Evolutionary conservation across 2,888 invertebrate genomes (phyloP).

Genomic region (Dryomyza anilis): DNA sequence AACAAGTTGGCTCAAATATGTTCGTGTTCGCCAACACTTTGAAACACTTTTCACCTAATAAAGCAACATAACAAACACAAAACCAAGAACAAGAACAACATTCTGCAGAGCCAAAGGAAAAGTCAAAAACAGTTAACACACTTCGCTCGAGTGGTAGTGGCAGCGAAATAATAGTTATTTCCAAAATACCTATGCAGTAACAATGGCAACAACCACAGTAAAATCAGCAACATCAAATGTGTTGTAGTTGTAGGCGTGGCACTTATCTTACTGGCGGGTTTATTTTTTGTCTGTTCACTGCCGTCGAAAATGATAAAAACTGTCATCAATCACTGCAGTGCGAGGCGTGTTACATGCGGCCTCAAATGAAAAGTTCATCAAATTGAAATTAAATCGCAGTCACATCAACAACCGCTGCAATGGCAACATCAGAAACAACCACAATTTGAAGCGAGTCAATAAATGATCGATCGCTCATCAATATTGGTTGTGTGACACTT

Average conservation of each 20-base stretch:
- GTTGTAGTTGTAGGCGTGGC: conserved; percentile 5
- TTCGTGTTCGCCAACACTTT: conserved; percentile 39
- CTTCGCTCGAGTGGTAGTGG: neutral
- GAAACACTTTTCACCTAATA: conserved; percentile 39
- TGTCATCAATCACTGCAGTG: neutral
- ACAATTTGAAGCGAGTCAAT: no score
- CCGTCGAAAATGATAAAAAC: conserved; percentile 1
- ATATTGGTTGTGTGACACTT: no score
- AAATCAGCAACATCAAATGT: neutral
- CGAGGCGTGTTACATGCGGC: neutral
- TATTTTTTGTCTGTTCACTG: neutral
- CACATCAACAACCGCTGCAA: no score
- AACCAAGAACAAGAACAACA: conserved; percentile 21
- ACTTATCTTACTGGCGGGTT: neutral
- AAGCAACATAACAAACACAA: conserved; percentile 28
- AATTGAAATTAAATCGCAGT: no score
- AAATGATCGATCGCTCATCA: no score
- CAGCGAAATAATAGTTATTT: conserved; percentile 10
- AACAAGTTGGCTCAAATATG: neutral
- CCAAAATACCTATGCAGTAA: neutral
- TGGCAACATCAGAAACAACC: no score
- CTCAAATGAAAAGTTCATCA: no score
- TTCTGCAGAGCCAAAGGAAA: conserved; percentile 23
- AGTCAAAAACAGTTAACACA: conserved; percentile 19
- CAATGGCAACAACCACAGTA: conserved; percentile 18